Conservation (phyloP, 2,888 invertebrate species). For the Cheilosia scutellata region DNA sequence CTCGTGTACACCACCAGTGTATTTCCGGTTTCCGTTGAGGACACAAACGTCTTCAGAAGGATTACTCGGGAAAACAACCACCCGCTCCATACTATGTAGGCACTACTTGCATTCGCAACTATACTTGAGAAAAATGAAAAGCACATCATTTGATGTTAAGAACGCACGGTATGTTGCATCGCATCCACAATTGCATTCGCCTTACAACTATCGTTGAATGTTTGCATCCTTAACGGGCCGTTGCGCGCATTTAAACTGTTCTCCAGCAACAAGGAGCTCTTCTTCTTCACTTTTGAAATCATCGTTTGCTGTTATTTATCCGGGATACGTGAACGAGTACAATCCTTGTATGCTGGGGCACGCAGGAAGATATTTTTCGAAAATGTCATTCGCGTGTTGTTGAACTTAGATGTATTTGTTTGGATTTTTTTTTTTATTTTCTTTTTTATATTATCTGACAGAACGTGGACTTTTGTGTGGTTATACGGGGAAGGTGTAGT, state of each 20-base stretch:
- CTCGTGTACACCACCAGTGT: neutral
- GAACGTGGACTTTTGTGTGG: neutral
- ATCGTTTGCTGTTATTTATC: constrained; percentile 27
- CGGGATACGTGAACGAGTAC: neutral
- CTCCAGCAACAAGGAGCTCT: constrained; percentile 39
- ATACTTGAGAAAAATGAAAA: constrained; percentile 12
- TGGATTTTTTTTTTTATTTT: neutral
- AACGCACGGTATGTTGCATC: constrained; percentile 33
- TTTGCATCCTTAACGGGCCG: constrained; percentile 46
- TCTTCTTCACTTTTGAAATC: constrained; percentile 21
- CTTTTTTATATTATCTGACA: neutral
- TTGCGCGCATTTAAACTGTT: constrained; percentile 63
- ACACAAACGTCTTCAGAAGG: constrained; percentile 21
- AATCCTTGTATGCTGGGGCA: constrained; percentile 9
- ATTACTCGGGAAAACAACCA: neutral
- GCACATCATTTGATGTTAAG: constrained; percentile 50
- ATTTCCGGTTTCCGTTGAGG: constrained; percentile 30
- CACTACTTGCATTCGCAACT: constrained; percentile 23
- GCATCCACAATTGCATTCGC: constrained; percentile 55
- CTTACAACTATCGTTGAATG: constrained; percentile 10
- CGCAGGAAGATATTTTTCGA: constrained; percentile 19
- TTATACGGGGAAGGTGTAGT: neutral
- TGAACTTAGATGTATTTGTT: constrained; percentile 36
- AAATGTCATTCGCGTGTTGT: constrained; percentile 56
- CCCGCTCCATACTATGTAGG: neutral